Evolutionary conservation across 2,888 invertebrate genomes (phyloP).

Genomic region (Ametastegia equiseti): DNA sequence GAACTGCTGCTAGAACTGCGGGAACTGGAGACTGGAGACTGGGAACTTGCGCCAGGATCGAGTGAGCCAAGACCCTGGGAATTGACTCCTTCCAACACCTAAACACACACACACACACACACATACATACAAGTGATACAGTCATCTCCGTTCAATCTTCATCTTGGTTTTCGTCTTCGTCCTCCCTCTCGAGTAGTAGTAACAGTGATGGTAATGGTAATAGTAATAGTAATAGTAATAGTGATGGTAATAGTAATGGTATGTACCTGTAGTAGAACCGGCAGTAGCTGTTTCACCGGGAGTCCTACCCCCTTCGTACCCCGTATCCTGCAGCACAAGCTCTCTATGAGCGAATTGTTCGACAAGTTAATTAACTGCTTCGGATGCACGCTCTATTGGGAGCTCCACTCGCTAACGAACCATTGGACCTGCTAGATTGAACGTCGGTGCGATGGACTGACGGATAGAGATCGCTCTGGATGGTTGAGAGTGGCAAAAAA

Average conservation of each 20-base stretch:
- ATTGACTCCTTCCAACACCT: slow-evolving; percentile 11
- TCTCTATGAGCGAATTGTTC: slow-evolving; percentile 45
- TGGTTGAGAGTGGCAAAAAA: not conserved
- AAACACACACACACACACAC: not conserved
- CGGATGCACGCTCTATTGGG: slow-evolving; percentile 39
- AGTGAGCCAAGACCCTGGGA: slow-evolving; percentile 31
- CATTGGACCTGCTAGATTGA: slow-evolving; percentile 41
- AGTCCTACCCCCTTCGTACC: not conserved
- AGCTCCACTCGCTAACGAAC: slow-evolving; percentile 41
- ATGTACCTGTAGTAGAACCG: not conserved
- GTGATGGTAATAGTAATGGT: not conserved
- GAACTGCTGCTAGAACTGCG: not conserved
- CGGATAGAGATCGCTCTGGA: not conserved
- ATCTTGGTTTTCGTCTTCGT: not conserved
- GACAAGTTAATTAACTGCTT: slow-evolving; percentile 48
- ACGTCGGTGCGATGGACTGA: slow-evolving; percentile 3
- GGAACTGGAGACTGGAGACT: not conserved
- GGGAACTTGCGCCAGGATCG: not conserved
- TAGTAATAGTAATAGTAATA: not conserved
- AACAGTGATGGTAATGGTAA: not conserved
- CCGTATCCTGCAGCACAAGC: not conserved
- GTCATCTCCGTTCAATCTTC: not conserved
- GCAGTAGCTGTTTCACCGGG: not conserved
- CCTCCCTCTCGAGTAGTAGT: not conserved
- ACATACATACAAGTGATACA: not conserved